Base-by-base conservation (phyloP, 2,113 vertebrate genomes). In the Nestor notabilis region DNA sequence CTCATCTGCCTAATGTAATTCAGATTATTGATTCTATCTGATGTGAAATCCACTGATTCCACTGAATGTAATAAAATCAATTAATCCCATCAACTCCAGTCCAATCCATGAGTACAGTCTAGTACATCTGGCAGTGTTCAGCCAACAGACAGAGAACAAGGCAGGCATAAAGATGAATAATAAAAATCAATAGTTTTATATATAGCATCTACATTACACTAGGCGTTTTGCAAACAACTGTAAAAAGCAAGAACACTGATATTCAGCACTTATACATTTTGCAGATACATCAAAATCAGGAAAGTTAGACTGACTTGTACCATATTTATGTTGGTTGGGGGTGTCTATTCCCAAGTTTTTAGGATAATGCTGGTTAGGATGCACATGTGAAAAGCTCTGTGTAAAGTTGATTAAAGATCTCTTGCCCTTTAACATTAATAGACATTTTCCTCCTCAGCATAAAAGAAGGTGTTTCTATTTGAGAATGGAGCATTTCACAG, bases 11-110 rank as follows among this genome's bases (percentile, higher is more conserved):
- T 94, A 89, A 91, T 82, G 70, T 43, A 92, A 92, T 94, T 82
- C 89, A 56, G 83, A 69, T 91, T 96, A 90, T 95, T 92, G 94
- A 95, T 87, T 87, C 83, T 49, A 61, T 89, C 53, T 92, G 91
- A 89, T 85, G 68, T 76, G 95, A 95, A 95, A 95, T 92, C 80
- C 89, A 85, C 94, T 87, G 86, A 94, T 97, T 96, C 95, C 77
- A 35, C 74, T 94, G 74, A 35, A 71, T 91, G 83, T 91, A 95
- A 95, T 97, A 87, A 94, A 92, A 94, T 95, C 91, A 95, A 91
- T 95, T 95, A 96, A 95, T 95, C 89, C 86, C 75, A 89, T 89
- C 86, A 95, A 16, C 90, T 91, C 39, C 72, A 56, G 64, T 49
- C 68, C 76, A 75, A 71, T 92, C 80, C 80, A 18, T 47, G 50